phyloP scores from a whole-genome alignment of 2,888 invertebrate genomes.

The Polymixis lichenea region DNA sequence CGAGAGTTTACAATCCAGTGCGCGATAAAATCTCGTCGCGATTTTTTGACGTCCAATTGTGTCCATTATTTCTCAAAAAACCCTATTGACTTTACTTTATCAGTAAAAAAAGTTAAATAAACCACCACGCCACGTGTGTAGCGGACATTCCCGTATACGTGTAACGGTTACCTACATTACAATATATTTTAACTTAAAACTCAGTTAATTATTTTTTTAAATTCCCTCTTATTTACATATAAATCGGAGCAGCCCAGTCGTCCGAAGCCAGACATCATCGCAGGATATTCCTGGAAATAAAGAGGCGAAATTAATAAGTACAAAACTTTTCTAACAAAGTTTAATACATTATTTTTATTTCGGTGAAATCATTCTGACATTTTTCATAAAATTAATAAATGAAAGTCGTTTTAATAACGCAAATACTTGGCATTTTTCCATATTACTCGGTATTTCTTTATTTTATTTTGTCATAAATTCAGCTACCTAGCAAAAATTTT shows the following conservation, averaged over 20 bases:
- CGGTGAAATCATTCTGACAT: background rate
- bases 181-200: conserved; percentile 63
- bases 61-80: background rate
- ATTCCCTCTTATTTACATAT: conserved; percentile 80
- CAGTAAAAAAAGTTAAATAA: background rate
- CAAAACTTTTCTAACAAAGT: background rate
- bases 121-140: conserved; percentile 42
- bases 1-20: too few relatives aligned
- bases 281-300: conserved; percentile 81
- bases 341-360: background rate
- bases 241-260: conserved; percentile 71
- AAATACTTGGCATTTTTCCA: background rate
- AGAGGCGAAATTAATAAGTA: conserved; percentile 42
- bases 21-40: too few relatives aligned
- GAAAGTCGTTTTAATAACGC: background rate
- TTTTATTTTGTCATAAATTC: background rate
- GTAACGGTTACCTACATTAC: conserved; percentile 60
- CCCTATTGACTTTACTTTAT: background rate
- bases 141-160: conserved; percentile 60
- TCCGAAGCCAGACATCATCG: conserved; percentile 85
- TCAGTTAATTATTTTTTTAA: conserved; percentile 54
- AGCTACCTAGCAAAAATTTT: too few relatives aligned
- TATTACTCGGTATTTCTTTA: background rate
- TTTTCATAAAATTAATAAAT: background rate
- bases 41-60: background rate